A percentile compares a stretch with the other conserved stretches of the same genome.
Conservation (phyloP, 2,113 vertebrate species). For the Tragelaphus strepsiceros region DNA sequence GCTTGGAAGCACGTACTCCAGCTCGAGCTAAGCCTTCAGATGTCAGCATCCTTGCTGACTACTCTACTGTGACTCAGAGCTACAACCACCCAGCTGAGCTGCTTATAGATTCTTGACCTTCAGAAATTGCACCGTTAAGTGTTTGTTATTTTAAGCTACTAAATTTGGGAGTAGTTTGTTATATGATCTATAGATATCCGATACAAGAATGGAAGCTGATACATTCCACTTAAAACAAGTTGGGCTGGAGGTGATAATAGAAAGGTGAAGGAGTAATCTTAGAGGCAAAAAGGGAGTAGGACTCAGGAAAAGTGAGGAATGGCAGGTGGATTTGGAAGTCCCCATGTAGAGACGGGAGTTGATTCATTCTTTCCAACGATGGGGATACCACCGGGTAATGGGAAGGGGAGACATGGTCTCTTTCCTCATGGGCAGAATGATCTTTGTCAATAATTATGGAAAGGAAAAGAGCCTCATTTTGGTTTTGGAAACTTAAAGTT, state of each 20-base stretch:
- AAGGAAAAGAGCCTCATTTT: neutral
- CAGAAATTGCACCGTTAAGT: neutral
- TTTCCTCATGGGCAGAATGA: neutral
- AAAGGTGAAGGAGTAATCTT: neutral
- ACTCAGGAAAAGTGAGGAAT: neutral
- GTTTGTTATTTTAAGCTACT: neutral
- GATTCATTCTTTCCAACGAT: neutral
- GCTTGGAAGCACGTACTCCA: neutral
- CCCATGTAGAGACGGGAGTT: neutral
- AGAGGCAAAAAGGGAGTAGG: neutral
- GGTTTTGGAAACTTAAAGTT: neutral
- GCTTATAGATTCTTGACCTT: neutral
- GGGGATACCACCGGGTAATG: rapidly evolving
- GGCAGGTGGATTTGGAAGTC: neutral
- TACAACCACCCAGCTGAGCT: neutral
- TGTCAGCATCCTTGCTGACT: neutral
- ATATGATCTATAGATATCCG: neutral
- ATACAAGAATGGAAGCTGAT: neutral
- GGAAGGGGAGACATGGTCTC: neutral
- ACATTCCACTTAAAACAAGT: neutral
- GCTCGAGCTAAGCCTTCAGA: neutral
- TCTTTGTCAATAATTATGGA: neutral
- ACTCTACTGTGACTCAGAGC: neutral
- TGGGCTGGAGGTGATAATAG: neutral
- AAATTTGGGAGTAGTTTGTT: neutral